These are phyloP conservation scores for Meteorus cinctellus DNA, from an alignment of 2,888 invertebrate species.

Conservation along the genomic window DNA sequence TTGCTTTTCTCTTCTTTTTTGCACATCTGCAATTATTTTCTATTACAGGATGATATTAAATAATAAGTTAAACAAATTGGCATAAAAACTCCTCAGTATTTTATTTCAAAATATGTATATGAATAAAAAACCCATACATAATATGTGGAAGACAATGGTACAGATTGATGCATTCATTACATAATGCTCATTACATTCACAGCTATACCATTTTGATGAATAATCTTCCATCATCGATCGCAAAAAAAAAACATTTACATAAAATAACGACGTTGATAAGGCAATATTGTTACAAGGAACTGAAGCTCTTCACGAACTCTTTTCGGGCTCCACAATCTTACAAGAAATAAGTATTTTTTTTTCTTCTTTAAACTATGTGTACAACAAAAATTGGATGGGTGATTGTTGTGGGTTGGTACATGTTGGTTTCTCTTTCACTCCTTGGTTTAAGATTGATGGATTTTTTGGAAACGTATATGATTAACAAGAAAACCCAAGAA, in stretches of 20 bases:
- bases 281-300: slow-evolving; percentile 58
- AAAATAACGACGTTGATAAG: slow-evolving; percentile 50
- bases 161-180: neutral
- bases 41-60: neutral
- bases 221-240: neutral
- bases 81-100: slow-evolving; percentile 56
- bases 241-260: slow-evolving; percentile 48
- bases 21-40: neutral
- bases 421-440: slow-evolving; percentile 2
- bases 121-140: slow-evolving; percentile 71
- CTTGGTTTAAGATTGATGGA: slow-evolving; percentile 30
- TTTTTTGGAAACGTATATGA: slow-evolving; percentile 21
- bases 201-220: neutral
- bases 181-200: neutral
- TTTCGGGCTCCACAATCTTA: slow-evolving; percentile 31
- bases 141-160: slow-evolving; percentile 56
- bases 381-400: slow-evolving; percentile 36
- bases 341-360: slow-evolving; percentile 31
- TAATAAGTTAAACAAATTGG: neutral
- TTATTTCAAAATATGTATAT: slow-evolving; percentile 71
- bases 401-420: slow-evolving; percentile 19
- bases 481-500: slow-evolving; percentile 17
- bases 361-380: slow-evolving; percentile 12
- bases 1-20: no score
- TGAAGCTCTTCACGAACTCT: slow-evolving; percentile 51